phyloP scores from a whole-genome alignment of 2,888 invertebrate species.

The Cephonodes hylas region DNA sequence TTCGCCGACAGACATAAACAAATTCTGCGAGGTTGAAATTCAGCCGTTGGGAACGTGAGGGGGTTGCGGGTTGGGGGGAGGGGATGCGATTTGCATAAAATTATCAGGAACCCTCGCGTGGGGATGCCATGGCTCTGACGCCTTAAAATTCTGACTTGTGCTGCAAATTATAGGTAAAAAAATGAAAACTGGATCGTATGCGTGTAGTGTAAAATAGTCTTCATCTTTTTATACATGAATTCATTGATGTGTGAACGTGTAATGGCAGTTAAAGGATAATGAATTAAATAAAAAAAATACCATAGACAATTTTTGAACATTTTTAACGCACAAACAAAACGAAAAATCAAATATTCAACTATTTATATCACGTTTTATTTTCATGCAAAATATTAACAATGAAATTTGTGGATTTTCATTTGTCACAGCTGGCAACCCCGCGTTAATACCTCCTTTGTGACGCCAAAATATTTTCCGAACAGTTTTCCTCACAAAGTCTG shows the following conservation, averaged over 20 bases:
- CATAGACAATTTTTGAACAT: background rate
- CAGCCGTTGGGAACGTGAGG: conserved; percentile 43
- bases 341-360: too few relatives aligned
- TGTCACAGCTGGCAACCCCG: conserved; percentile 21
- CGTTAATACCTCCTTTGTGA: conserved; percentile 74
- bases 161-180: background rate
- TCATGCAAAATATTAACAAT: background rate
- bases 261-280: background rate
- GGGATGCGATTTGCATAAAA: conserved; percentile 64
- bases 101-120: conserved; percentile 19
- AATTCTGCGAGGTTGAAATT: conserved; percentile 57
- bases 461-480: conserved; percentile 79
- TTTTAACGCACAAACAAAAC: too few relatives aligned
- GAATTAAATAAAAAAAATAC: background rate
- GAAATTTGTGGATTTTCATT: background rate
- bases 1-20: conserved; percentile 61
- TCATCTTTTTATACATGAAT: background rate
- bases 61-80: conserved; percentile 30
- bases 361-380: too few relatives aligned
- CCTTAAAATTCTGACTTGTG: background rate
- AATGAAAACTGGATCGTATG: too few relatives aligned
- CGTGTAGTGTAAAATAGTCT: background rate
- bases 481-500: conserved; percentile 77
- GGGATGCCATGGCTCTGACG: conserved; percentile 13
- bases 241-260: background rate